phyloP scores from a whole-genome alignment of 2,797 vertebrate species.

The Aulostomus chinensis region DNA sequence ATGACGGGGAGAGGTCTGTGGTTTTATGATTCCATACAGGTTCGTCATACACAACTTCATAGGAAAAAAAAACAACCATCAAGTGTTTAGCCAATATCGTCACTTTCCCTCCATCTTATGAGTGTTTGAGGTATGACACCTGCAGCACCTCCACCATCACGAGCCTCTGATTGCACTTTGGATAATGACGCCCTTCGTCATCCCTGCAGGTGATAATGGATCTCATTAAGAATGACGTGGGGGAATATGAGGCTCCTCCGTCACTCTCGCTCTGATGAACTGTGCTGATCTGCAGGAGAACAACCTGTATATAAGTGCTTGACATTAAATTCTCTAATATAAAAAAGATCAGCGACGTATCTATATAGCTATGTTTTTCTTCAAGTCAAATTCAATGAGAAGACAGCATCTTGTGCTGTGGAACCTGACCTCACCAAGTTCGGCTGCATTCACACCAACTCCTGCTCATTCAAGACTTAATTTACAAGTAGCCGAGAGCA shows the following conservation, averaged over 20 bases:
- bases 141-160: constrained; percentile 16
- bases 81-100: constrained; percentile 16
- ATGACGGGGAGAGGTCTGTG: neutral
- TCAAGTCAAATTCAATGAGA: constrained; percentile 38
- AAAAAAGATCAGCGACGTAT: constrained; percentile 48
- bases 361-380: constrained; percentile 25
- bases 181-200: constrained; percentile 42
- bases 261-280: constrained; percentile 30
- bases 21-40: constrained; percentile 14
- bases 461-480: neutral
- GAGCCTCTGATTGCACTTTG: constrained; percentile 42
- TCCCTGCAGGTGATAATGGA: constrained; percentile 51
- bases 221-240: constrained; percentile 39
- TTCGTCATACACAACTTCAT: constrained; percentile 12
- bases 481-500: too few species aligned
- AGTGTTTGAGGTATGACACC: constrained; percentile 33
- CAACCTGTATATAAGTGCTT: constrained; percentile 38
- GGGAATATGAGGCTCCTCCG: constrained; percentile 27
- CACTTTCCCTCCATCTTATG: constrained; percentile 7
- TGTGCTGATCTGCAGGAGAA: constrained; percentile 22
- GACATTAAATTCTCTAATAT: constrained; percentile 53
- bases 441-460: constrained; percentile 17
- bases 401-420: too few species aligned
- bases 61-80: constrained; percentile 22
- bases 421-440: too few species aligned